phyloP scores from a whole-genome alignment of 1,140 invertebrate species.

The Phthorimaea operculella region DNA sequence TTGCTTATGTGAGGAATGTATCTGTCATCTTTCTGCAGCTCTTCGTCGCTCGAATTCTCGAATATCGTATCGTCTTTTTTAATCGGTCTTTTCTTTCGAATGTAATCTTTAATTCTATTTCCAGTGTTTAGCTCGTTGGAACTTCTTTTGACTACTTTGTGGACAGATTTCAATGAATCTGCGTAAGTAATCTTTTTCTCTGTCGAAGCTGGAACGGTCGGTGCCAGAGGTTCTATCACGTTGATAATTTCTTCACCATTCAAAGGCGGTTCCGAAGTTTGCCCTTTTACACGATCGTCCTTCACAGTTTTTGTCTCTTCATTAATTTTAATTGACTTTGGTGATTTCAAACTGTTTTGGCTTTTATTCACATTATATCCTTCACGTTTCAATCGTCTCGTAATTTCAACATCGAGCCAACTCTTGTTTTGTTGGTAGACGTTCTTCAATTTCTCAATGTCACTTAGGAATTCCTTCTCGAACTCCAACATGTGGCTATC shows the following conservation, averaged over 20 bases:
- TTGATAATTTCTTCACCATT: constrained; percentile 5
- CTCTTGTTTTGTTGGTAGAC: constrained; percentile 51
- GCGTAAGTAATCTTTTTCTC: constrained; percentile 36
- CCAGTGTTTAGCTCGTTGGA: constrained; percentile 12
- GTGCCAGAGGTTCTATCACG: not conserved
- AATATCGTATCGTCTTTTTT: constrained; percentile 18
- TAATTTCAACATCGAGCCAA: constrained; percentile 49
- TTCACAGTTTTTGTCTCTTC: not conserved
- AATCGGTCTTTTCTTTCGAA: constrained; percentile 24
- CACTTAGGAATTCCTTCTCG: constrained; percentile 39
- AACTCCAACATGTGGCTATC: constrained; percentile 27
- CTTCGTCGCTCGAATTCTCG: constrained; percentile 34
- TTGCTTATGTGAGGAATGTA: constrained; percentile 37
- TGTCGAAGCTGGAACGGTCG: constrained; percentile 1
- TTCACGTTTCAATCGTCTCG: constrained; percentile 39
- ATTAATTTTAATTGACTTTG: constrained; percentile 2
- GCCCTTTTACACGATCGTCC: not conserved
- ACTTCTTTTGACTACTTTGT: constrained; percentile 18
- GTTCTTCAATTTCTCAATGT: constrained; percentile 43
- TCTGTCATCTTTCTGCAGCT: constrained; percentile 50
- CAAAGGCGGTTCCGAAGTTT: not conserved
- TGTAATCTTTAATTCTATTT: constrained; percentile 18
- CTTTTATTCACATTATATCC: constrained; percentile 28
- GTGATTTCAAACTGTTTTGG: constrained; percentile 16
- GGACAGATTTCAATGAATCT: constrained; percentile 38